phyloP scores from a whole-genome alignment of 23 tunicate species.

The Ciona savignyi region DNA sequence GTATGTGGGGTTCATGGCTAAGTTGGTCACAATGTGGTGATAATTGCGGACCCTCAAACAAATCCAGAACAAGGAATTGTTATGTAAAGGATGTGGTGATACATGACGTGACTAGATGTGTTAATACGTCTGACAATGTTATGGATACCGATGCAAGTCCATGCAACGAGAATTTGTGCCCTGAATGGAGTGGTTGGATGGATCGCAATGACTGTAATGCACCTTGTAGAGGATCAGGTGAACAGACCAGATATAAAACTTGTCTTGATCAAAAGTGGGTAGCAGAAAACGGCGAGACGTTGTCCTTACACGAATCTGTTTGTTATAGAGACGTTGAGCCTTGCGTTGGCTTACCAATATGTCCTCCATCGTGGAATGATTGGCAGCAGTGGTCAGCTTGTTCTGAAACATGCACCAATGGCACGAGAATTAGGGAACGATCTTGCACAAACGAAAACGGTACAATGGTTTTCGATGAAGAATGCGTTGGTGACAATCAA shows the following conservation, averaged over 20 bases:
- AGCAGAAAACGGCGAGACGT: too few relatives aligned
- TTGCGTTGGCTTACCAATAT: slow-evolving; percentile 3
- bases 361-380: slow-evolving; percentile 10
- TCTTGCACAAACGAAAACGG: slow-evolving; percentile 4
- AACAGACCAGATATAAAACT: neutral
- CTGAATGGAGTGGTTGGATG: slow-evolving; percentile 5
- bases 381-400: slow-evolving; percentile 8
- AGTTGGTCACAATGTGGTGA: slow-evolving; percentile 7
- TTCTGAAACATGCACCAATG: slow-evolving; percentile 3
- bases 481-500: too few relatives aligned
- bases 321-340: neutral
- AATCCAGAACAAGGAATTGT: slow-evolving; percentile 1
- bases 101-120: neutral
- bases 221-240: neutral
- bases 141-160: neutral
- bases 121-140: neutral
- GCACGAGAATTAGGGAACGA: neutral
- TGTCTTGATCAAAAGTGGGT: too few relatives aligned
- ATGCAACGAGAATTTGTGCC: neutral
- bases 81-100: neutral
- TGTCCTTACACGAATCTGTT: neutral
- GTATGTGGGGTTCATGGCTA: slow-evolving; percentile 4
- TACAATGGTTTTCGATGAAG: too few relatives aligned
- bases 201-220: neutral
- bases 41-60: neutral